phyloP scores from a whole-genome alignment of 2,797 vertebrate species.

The Enteromius argenteus region DNA sequence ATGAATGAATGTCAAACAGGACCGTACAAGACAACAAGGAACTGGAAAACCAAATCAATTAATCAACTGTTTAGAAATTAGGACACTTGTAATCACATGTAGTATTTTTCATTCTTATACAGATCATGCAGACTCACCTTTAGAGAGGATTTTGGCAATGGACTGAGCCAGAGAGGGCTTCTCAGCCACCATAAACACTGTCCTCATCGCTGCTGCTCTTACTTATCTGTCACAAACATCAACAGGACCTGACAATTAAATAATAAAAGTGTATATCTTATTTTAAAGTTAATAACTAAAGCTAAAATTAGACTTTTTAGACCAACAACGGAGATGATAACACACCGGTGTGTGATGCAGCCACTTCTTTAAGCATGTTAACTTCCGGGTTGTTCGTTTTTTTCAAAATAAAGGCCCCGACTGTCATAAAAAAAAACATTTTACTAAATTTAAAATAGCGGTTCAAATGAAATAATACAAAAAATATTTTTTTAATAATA shows the following conservation, averaged over 20 bases:
- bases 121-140: constrained; percentile 79
- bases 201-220: constrained; percentile 81
- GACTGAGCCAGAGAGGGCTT: constrained; percentile 96
- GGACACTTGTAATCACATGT: not conserved
- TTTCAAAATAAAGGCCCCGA: constrained; percentile 34
- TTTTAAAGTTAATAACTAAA: not conserved
- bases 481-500: not conserved
- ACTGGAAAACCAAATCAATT: not conserved
- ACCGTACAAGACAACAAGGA: not conserved
- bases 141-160: constrained; percentile 94
- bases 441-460: not conserved
- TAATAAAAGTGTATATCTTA: not conserved
- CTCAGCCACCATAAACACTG: constrained; percentile 94
- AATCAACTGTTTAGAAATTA: not conserved
- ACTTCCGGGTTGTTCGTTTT: constrained; percentile 21
- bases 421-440: not conserved
- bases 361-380: not conserved
- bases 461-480: not conserved
- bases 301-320: not conserved
- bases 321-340: not conserved
- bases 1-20: not conserved
- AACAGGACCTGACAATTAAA: not conserved
- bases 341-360: not conserved
- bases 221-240: not conserved
- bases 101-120: not conserved